Conservation (phyloP, 1,140 invertebrate genomes). For the Zaprionus gabonicus region DNA sequence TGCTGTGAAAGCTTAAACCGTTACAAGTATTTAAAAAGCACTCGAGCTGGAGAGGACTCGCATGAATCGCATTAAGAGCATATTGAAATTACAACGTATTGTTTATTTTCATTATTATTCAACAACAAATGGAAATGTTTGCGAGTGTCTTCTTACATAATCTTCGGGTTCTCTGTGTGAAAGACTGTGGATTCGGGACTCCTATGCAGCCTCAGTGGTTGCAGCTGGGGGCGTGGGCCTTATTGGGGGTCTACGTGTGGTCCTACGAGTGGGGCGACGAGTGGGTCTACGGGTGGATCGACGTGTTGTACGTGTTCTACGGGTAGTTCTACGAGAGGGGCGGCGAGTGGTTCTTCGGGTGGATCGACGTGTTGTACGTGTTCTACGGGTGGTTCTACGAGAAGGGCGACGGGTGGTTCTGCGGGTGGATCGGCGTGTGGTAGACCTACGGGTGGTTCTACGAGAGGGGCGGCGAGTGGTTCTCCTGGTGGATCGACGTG, state of each 20-base stretch:
- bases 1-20: slow-evolving; percentile 76
- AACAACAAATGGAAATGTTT: slow-evolving; percentile 32
- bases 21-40: slow-evolving; percentile 80
- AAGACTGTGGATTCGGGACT: background rate
- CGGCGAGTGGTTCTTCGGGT: background rate
- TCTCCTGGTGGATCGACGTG: background rate
- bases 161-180: background rate
- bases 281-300: background rate
- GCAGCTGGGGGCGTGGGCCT: background rate
- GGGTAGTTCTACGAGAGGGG: background rate
- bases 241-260: background rate
- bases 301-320: too few species aligned
- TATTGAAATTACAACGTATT: slow-evolving; percentile 55
- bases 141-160: slow-evolving; percentile 5
- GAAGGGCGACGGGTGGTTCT: background rate
- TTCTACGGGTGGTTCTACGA: background rate
- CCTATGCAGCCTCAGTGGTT: background rate
- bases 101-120: slow-evolving; percentile 60
- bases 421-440: background rate
- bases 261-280: background rate
- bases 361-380: background rate
- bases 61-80: slow-evolving; percentile 58
- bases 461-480: background rate
- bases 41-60: slow-evolving; percentile 54
- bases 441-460: background rate